Evolutionary conservation across 2,113 vertebrate species (phyloP).

Genomic region (Ahaetulla prasina): DNA sequence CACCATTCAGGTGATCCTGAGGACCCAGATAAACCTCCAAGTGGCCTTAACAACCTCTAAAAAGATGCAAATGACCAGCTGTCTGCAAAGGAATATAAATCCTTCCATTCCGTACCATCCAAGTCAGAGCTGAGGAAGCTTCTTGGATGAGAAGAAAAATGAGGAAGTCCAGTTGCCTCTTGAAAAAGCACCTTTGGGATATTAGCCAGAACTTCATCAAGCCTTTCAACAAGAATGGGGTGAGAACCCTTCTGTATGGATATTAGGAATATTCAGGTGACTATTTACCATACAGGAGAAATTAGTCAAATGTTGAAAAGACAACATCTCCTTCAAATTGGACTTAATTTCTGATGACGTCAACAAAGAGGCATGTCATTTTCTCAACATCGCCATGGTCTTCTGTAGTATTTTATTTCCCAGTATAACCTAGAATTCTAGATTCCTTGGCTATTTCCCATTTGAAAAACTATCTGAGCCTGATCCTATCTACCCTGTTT

Average conservation of each 20-base stretch:
- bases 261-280: not conserved
- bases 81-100: too few relatives aligned
- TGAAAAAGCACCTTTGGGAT: too few relatives aligned
- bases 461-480: not conserved
- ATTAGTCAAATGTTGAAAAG: not conserved
- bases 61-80: too few relatives aligned
- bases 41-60: too few relatives aligned
- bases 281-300: not conserved
- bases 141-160: too few relatives aligned
- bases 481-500: not conserved
- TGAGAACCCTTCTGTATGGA: not conserved
- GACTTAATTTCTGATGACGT: not conserved
- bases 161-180: too few relatives aligned
- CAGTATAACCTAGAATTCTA: not conserved
- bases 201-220: not conserved
- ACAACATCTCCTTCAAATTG: not conserved
- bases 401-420: not conserved
- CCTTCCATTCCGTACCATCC: too few relatives aligned
- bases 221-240: not conserved
- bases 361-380: not conserved
- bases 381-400: not conserved
- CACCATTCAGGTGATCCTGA: too few relatives aligned
- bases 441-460: not conserved
- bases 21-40: too few relatives aligned
- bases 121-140: too few relatives aligned